phyloP scores from a whole-genome alignment of 2,888 invertebrate genomes.

The Dastarcus helophoroides region DNA sequence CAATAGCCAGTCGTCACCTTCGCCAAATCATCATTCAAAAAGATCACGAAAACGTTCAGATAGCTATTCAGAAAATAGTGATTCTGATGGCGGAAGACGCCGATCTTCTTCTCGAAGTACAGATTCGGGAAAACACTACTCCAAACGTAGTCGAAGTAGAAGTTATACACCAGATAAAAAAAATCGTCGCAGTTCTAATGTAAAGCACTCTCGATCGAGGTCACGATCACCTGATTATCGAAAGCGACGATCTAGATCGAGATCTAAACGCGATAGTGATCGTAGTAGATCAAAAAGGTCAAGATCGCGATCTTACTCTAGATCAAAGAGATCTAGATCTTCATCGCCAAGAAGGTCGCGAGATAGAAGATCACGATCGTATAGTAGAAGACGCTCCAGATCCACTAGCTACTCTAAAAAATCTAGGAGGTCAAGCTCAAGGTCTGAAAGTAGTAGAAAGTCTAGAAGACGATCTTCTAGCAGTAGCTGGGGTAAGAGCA shows the following conservation, averaged over 20 bases:
- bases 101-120: slow-evolving; percentile 6
- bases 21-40: too few species aligned
- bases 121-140: slow-evolving; percentile 6
- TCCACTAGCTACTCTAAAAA: slow-evolving; percentile 6
- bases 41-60: too few species aligned
- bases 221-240: slow-evolving; percentile 6
- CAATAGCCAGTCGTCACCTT: too few species aligned
- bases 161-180: slow-evolving; percentile 10
- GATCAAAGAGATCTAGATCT: slow-evolving; percentile 3
- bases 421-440: slow-evolving; percentile 9
- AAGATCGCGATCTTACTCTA: slow-evolving; percentile 11
- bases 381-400: slow-evolving; percentile 7
- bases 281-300: slow-evolving; percentile 12
- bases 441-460: not conserved
- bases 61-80: slow-evolving; percentile 9
- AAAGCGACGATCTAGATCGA: slow-evolving; percentile 4
- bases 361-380: slow-evolving; percentile 8
- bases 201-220: slow-evolving; percentile 7
- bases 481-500: not conserved
- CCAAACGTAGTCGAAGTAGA: slow-evolving; percentile 12
- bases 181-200: slow-evolving; percentile 4
- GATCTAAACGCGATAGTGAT: slow-evolving; percentile 7
- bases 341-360: slow-evolving; percentile 4
- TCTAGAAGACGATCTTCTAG: not conserved
- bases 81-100: slow-evolving; percentile 1